Conservation (phyloP, 2,888 invertebrate species). For the Patella pellucida region DNA sequence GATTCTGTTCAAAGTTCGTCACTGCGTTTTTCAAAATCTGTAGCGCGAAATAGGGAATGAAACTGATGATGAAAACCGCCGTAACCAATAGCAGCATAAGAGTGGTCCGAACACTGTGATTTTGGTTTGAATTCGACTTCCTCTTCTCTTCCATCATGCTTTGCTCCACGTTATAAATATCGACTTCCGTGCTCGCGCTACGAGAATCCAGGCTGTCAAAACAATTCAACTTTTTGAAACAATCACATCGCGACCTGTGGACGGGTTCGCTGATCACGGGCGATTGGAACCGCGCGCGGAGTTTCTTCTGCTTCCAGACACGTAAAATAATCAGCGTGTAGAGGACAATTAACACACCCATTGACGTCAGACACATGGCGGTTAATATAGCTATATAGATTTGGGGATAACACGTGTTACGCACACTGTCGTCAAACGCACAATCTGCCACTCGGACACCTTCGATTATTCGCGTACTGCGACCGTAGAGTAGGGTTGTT, state of each 20-base stretch:
- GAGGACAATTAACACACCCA: slow-evolving; percentile 31
- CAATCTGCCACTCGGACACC: slow-evolving; percentile 17
- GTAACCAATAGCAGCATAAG: slow-evolving; percentile 50
- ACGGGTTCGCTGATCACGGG: neutral
- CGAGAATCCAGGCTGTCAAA: neutral
- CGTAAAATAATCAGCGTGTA: slow-evolving; percentile 33
- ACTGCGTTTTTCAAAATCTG: slow-evolving; percentile 39
- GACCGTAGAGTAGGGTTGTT: slow-evolving; percentile 38
- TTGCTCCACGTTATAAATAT: neutral
- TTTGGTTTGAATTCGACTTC: slow-evolving; percentile 28
- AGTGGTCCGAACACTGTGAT: slow-evolving; percentile 42
- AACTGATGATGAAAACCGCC: slow-evolving; percentile 44
- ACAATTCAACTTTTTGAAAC: neutral
- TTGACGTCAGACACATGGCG: slow-evolving; percentile 23
- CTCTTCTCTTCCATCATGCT: neutral
- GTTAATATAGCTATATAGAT: slow-evolving; percentile 21
- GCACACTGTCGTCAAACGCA: slow-evolving; percentile 23
- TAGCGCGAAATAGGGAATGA: slow-evolving; percentile 48
- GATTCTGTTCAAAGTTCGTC: slow-evolving; percentile 21
- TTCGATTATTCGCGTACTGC: slow-evolving; percentile 28
- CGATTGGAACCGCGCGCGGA: slow-evolving; percentile 10
- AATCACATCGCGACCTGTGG: neutral
- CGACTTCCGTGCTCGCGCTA: neutral
- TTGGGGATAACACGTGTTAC: slow-evolving; percentile 13
- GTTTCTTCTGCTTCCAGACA: slow-evolving; percentile 18